Evolutionary conservation across 2,113 vertebrate species (phyloP).

Genomic region (Hyla sarda): DNA sequence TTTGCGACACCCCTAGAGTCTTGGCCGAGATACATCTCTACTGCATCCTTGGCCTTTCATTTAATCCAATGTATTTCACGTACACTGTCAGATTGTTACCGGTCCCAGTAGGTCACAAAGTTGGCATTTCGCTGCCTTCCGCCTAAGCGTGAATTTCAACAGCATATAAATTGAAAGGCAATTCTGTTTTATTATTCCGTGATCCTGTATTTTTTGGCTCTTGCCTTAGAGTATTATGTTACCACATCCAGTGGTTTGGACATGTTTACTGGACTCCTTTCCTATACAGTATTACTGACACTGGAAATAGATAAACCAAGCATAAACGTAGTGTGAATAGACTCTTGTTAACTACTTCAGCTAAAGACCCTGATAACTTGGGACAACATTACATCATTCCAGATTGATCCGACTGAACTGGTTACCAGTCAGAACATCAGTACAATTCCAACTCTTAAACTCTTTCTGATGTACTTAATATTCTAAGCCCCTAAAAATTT

Average conservation of each 20-base stretch:
- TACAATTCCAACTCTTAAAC: no score
- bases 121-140: slow-evolving; percentile 18
- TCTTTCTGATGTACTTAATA: no score
- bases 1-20: slow-evolving; percentile 12
- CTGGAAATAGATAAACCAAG: not conserved
- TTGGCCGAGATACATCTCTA: slow-evolving; percentile 27
- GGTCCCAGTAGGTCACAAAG: slow-evolving; percentile 42
- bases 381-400: not conserved
- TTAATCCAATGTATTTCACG: slow-evolving; percentile 37
- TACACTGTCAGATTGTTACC: slow-evolving; percentile 42
- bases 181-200: slow-evolving; percentile 22
- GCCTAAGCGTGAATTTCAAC: slow-evolving; percentile 9
- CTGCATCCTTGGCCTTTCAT: slow-evolving; percentile 14
- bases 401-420: not conserved
- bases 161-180: slow-evolving; percentile 43
- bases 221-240: slow-evolving; percentile 4
- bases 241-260: slow-evolving; percentile 11
- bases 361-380: not conserved
- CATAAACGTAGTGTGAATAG: not conserved
- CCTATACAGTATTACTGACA: not conserved
- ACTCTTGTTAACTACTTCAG: not conserved
- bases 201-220: slow-evolving; percentile 45
- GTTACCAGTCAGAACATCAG: no score
- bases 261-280: slow-evolving; percentile 14
- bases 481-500: no score